A percentile compares a stretch with the other conserved stretches of the same genome.
Evolutionary conservation across 2,797 vertebrate genomes (phyloP).

Genomic region (Notamacropus eugenii): DNA sequence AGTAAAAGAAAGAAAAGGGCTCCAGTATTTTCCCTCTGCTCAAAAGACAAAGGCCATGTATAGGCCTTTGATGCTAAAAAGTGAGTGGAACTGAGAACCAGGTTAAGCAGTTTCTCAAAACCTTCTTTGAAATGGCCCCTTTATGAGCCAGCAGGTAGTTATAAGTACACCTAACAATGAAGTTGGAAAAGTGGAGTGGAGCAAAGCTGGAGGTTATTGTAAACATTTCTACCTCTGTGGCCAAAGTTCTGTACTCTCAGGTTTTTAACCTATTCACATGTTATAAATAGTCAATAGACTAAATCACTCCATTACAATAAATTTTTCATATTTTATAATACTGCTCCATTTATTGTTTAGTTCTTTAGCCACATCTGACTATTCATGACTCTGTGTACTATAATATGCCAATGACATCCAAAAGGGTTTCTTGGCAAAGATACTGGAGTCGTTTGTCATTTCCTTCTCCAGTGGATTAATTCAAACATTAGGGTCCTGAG

Average conservation of each 20-base stretch:
- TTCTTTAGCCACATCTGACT: not conserved
- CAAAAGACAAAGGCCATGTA: not conserved
- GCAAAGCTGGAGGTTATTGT: not conserved
- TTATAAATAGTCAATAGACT: not conserved
- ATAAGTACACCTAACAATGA: not conserved
- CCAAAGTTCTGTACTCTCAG: not conserved
- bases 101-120: not conserved
- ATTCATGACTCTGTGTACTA: not conserved
- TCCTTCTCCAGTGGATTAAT: not conserved
- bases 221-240: not conserved
- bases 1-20: not conserved
- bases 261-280: not conserved
- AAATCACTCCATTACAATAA: conserved; percentile 9
- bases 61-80: not conserved
- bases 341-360: not conserved
- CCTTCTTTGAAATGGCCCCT: not conserved
- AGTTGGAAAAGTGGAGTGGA: not conserved
- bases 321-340: conserved; percentile 30
- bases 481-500: not conserved
- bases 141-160: not conserved
- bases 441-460: not conserved
- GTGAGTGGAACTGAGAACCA: not conserved
- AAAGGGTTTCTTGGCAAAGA: not conserved
- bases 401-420: not conserved
- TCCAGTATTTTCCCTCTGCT: not conserved